Base-by-base conservation (phyloP, 2,888 invertebrate species). In the Parthenolecanium corni region DNA sequence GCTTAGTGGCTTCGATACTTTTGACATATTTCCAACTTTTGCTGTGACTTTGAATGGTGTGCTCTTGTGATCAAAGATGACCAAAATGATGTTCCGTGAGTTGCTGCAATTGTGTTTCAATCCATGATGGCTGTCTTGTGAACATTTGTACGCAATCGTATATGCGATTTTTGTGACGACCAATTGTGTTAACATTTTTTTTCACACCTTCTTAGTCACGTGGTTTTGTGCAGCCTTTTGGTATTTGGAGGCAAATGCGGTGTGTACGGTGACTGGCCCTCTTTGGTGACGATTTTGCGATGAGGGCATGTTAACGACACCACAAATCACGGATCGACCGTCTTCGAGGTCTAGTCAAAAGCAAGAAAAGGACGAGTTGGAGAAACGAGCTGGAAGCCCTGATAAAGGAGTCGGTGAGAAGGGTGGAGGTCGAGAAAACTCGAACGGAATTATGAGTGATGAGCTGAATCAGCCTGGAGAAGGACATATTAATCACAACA, bases 281-380 rank as follows among this genome's bases (percentile, higher is more conserved):
- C 5, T 6, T 9, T 31, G 31, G 31, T 31, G 31, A 31, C 31
- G 31, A 42, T 24, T 16, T 42, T 16, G 44, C 57, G 44, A 57
- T 47, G 49, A 49, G 52, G 62, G 52, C 11, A 62, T 62, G 62
- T 52, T 62, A 62, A n/a, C 62, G 40, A 52, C 62, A 24, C 52
- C 52, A 24, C 52, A 51, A 25, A 25, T 44, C 25, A 40, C 40
- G 6, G 62, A 42, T 9, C 24, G 58, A 20, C 58, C 58, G 20
- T 49, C 58, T 25, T 58, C 58, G 2, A 58, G 58, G 36, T 58
- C 58, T 12, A 21, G 47, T 5, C 47, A 49, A 49, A 47, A 47
- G 36, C 58, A 58, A 12, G 47, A 53, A n/a, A 38, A 36, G 44
- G 57, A 47, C 11, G 57, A 47, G 24, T 44, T 38, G 21, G n/a